A percentile compares a stretch with the other conserved stretches of the same genome.
These are phyloP conservation scores for Gryllus longicercus DNA, from an alignment of 2,888 invertebrate species.

Conservation along the genomic window DNA sequence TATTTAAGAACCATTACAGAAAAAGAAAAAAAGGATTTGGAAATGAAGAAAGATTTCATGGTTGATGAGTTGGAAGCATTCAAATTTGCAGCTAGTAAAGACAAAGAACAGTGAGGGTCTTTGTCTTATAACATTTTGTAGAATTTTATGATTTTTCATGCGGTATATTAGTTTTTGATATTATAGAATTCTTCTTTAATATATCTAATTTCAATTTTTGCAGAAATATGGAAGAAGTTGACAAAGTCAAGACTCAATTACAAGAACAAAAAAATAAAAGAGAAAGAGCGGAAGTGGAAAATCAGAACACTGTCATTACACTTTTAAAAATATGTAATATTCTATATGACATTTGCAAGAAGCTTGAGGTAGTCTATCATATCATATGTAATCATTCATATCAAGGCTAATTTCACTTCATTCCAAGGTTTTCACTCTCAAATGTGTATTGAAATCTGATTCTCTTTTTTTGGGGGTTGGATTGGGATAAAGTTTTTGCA, in stretches of 20 bases:
- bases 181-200: neutral
- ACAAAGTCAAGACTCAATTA: constrained; percentile 60
- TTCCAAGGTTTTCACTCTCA: no score
- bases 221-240: constrained; percentile 71
- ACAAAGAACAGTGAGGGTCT: constrained; percentile 68
- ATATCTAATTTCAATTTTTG: constrained; percentile 32
- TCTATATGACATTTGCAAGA: constrained; percentile 42
- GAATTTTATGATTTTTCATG: neutral
- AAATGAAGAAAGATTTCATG: constrained; percentile 62
- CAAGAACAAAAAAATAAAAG: constrained; percentile 50
- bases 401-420: no score
- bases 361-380: constrained; percentile 38
- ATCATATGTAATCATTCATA: neutral
- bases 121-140: neutral
- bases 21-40: constrained; percentile 67
- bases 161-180: neutral
- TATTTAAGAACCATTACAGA: constrained; percentile 70
- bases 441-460: no score
- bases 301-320: constrained; percentile 49
- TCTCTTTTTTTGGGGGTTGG: no score
- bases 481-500: no score
- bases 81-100: constrained; percentile 76
- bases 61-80: constrained; percentile 68
- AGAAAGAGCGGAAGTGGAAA: constrained; percentile 45
- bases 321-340: constrained; percentile 50